Conservation (phyloP, 2,888 invertebrate genomes). For the Hipparchia sbordonii region DNA sequence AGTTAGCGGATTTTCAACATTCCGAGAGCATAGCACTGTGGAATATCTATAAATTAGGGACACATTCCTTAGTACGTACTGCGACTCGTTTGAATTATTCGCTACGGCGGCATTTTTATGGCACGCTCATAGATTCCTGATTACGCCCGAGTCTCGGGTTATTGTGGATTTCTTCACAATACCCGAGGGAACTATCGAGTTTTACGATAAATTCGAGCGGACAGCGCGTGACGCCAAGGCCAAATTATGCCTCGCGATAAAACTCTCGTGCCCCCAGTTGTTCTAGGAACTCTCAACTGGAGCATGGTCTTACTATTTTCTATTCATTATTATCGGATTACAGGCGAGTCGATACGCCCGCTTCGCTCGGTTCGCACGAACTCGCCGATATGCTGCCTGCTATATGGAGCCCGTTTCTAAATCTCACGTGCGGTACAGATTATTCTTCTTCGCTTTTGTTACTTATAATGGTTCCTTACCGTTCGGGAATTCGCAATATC, state of each 20-base stretch:
- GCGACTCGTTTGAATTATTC: slow-evolving; percentile 33
- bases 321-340: slow-evolving; percentile 76
- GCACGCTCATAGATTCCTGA: slow-evolving; percentile 44
- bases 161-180: slow-evolving; percentile 53
- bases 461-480: slow-evolving; percentile 31
- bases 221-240: slow-evolving; percentile 65
- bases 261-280: slow-evolving; percentile 65
- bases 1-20: slow-evolving; percentile 8
- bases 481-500: slow-evolving; percentile 26
- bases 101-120: slow-evolving; percentile 44
- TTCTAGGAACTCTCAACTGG: slow-evolving; percentile 59
- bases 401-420: slow-evolving; percentile 54
- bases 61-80: background rate
- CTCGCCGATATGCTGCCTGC: slow-evolving; percentile 56
- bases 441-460: slow-evolving; percentile 49
- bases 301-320: slow-evolving; percentile 67
- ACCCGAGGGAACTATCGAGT: slow-evolving; percentile 58
- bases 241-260: slow-evolving; percentile 71
- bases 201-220: slow-evolving; percentile 60
- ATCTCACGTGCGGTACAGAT: slow-evolving; percentile 58
- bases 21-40: background rate
- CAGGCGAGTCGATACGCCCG: slow-evolving; percentile 59
- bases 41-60: slow-evolving; percentile 17
- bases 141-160: slow-evolving; percentile 43
- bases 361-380: slow-evolving; percentile 64